Base-by-base conservation (phyloP, 2,888 invertebrate genomes). In the Erynnis tages region DNA sequence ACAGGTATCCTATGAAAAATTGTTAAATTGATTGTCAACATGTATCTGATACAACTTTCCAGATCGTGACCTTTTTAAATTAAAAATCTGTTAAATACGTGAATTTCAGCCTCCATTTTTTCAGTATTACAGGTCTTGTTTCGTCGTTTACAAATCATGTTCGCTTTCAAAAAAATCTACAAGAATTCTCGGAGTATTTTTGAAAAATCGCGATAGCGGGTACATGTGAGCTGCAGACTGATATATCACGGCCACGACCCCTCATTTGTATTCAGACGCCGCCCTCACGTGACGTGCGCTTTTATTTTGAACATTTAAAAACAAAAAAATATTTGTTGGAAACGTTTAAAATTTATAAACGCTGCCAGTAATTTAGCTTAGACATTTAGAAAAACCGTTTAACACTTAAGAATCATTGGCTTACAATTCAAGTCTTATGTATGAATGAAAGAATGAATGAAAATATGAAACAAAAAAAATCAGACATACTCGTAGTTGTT, bases 241-340 rank as follows among this genome's bases (percentile, higher is more conserved):
- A 55, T 48, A 44, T 50, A 56, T 56, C 34, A 43, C 41, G 16
- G 25, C 7, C 29, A n/a, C 32, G 40, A 35, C 40, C 34, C 32
- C 37, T 55, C 48, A 58, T 58, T 58, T 53, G 58, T 58, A 58
- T 58, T 55, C 58, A 17, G 21, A 11, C 6, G 8, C 40, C 57
- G 35, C 29, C 38, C 38, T 19, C 1, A 10, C 54, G 25, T 55
- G 40, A 52, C 50, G 52, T 54, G 52, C 41, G 37, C 48, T 55
- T 56, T 54, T 54, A 54, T 56, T 52, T 50, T 53, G 49, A 54
- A 34, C 38, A 27, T 48, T 40, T 50, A 43, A 23, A 40, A 41
- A 38, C 32, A 41, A 14, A 40, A 48, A 48, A 27, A 29, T 48
- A 38, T 43, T 17, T 43, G 43, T 43, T 29, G 16, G 17, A 38